phyloP scores from a whole-genome alignment of 2,113 vertebrate genomes.

The Dascyllus trimaculatus region DNA sequence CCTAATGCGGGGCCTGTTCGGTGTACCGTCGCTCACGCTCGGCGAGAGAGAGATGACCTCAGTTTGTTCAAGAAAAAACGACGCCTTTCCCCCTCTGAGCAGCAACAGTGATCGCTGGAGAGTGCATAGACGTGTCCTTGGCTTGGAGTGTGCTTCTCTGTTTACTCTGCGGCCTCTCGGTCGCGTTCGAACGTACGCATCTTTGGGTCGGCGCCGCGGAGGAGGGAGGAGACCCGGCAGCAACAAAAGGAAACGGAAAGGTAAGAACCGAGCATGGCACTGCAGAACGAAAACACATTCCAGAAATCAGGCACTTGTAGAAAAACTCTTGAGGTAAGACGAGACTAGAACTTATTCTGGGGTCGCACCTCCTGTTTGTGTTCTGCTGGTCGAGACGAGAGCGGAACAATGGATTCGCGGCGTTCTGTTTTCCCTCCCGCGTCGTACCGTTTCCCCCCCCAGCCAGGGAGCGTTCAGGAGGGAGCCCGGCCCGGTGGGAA shows the following conservation, averaged over 20 bases:
- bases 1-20: conserved; percentile 55
- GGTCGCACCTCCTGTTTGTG: conserved; percentile 16
- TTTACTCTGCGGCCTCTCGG: conserved; percentile 26
- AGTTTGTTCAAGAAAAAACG: conserved; percentile 51
- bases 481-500: conserved; percentile 58
- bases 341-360: conserved; percentile 52
- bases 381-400: conserved; percentile 25
- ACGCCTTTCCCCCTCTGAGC: conserved; percentile 50
- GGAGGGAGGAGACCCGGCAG: conserved; percentile 48
- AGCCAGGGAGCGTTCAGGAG: conserved; percentile 38
- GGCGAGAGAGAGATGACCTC: conserved; percentile 48
- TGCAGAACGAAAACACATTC: conserved; percentile 74
- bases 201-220: conserved; percentile 71
- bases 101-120: conserved; percentile 62
- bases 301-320: conserved; percentile 84
- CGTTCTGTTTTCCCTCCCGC: conserved; percentile 43
- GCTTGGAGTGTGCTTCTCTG: conserved; percentile 70
- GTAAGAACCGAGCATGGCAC: conserved; percentile 68
- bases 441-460: conserved; percentile 52
- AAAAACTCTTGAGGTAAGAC: conserved; percentile 78
- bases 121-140: conserved; percentile 79
- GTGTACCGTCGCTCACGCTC: conserved; percentile 75
- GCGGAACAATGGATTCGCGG: conserved; percentile 36
- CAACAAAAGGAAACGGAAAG: conserved; percentile 48
- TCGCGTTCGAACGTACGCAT: conserved; percentile 55